Conservation (phyloP, 2,797 vertebrate species). For the Jordanella pulchra region DNA sequence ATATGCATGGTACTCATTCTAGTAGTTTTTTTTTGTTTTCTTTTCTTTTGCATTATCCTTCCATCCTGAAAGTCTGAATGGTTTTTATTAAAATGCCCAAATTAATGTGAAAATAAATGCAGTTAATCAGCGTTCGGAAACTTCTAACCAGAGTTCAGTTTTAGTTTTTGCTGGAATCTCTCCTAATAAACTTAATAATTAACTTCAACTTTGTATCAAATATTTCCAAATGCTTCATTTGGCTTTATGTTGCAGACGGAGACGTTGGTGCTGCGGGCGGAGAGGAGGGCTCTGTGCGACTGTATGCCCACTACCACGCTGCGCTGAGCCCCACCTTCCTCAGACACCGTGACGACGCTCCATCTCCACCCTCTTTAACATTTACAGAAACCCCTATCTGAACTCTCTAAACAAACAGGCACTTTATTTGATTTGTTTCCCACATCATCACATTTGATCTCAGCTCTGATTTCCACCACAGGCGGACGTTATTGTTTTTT, state of each 20-base stretch:
- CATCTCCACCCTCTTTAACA: conserved; percentile 44
- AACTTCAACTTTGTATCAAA: too few species aligned
- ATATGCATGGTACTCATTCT: too few species aligned
- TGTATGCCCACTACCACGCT: conserved; percentile 85
- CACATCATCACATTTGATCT: conserved; percentile 5
- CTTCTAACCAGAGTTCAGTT: not conserved
- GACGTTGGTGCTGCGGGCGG: conserved; percentile 87
- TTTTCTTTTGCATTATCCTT: too few species aligned
- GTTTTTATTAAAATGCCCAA: not conserved
- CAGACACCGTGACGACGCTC: conserved; percentile 15
- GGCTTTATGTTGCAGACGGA: conserved; percentile 83
- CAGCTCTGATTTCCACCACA: conserved; percentile 38
- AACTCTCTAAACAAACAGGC: conserved; percentile 52
- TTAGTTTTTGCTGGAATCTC: not conserved
- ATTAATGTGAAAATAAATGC: not conserved
- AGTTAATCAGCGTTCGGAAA: not conserved
- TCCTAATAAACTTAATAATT: not conserved
- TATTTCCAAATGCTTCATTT: not conserved
- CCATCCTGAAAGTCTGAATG: too few species aligned
- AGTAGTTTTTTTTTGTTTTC: too few species aligned
- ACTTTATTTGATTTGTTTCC: conserved; percentile 65
- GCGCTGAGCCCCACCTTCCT: conserved; percentile 73
- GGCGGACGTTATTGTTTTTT: conserved; percentile 18
- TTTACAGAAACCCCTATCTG: conserved; percentile 39
- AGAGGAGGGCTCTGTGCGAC: conserved; percentile 89